Percentiles rank a stretch among this genome's conserved stretches.
Evolutionary conservation across 2,888 invertebrate species (phyloP).

Genomic region (Quadroppia sp.): DNA sequence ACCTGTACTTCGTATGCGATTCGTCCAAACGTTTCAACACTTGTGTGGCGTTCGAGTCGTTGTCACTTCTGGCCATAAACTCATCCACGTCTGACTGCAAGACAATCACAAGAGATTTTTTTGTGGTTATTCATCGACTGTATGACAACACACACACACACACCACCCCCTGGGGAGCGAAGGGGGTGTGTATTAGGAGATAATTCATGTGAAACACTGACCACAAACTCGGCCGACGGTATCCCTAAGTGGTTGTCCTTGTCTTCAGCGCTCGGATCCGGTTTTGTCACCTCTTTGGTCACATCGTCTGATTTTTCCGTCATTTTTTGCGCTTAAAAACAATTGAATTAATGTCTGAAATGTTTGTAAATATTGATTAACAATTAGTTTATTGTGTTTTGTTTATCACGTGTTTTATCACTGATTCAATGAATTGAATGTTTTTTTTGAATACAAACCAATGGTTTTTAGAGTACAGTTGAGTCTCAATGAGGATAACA

Average conservation of each 20-base stretch:
- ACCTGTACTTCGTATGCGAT: slow-evolving; percentile 91
- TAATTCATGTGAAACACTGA: slow-evolving; percentile 56
- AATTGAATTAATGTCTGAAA: too few species aligned
- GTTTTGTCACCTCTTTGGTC: too few species aligned
- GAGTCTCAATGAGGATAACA: too few species aligned
- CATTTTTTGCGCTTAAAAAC: too few species aligned
- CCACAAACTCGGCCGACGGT: slow-evolving; percentile 81
- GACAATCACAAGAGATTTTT: not conserved
- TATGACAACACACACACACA: not conserved
- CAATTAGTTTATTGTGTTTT: too few species aligned
- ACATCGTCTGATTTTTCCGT: not conserved
- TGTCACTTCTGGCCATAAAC: slow-evolving; percentile 79
- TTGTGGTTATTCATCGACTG: not conserved
- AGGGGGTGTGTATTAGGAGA: not conserved
- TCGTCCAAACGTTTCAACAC: slow-evolving; percentile 83
- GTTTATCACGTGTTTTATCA: too few species aligned
- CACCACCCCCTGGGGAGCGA: too few species aligned
- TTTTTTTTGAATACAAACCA: too few species aligned
- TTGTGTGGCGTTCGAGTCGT: slow-evolving; percentile 74
- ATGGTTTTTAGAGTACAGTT: too few species aligned
- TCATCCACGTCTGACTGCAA: slow-evolving; percentile 75
- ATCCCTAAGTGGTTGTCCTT: slow-evolving; percentile 63
- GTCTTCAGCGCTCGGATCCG: too few species aligned
- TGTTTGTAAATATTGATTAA: too few species aligned
- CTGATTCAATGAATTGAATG: too few species aligned